These are phyloP conservation scores for Crotophaga sulcirostris DNA, from an alignment of 2,113 vertebrate genomes.

Conservation along the genomic window DNA sequence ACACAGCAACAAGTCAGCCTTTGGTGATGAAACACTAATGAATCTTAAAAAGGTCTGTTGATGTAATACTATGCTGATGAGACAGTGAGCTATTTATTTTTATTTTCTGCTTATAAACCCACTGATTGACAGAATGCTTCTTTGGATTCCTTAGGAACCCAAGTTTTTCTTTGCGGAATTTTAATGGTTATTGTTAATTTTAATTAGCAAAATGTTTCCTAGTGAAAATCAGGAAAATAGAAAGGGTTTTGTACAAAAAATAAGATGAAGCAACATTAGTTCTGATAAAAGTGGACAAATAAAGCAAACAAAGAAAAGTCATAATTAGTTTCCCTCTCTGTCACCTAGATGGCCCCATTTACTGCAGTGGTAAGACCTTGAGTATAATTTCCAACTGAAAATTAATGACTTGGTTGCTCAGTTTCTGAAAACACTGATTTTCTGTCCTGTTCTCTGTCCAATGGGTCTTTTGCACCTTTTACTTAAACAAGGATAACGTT, in stretches of 20 bases:
- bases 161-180: background rate
- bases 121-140: background rate
- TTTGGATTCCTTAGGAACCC: background rate
- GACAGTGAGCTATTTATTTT: background rate
- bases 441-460: background rate
- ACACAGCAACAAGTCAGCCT: background rate
- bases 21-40: conserved; percentile 15
- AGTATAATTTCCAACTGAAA: background rate
- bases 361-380: background rate
- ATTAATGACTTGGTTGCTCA: background rate
- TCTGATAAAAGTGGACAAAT: background rate
- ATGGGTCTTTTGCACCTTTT: background rate
- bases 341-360: background rate
- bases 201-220: background rate
- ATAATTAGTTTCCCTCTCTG: background rate
- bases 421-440: background rate
- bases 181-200: background rate
- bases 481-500: background rate
- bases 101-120: background rate
- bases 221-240: background rate
- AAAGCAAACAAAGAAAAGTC: background rate
- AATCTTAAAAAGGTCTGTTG: conserved; percentile 29
- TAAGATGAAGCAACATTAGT: background rate
- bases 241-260: background rate
- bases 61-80: background rate